Percentiles rank a stretch among this genome's conserved stretches.
phyloP scores from a whole-genome alignment of 1,140 invertebrate species.

The Leptestheria dahalacensis region DNA sequence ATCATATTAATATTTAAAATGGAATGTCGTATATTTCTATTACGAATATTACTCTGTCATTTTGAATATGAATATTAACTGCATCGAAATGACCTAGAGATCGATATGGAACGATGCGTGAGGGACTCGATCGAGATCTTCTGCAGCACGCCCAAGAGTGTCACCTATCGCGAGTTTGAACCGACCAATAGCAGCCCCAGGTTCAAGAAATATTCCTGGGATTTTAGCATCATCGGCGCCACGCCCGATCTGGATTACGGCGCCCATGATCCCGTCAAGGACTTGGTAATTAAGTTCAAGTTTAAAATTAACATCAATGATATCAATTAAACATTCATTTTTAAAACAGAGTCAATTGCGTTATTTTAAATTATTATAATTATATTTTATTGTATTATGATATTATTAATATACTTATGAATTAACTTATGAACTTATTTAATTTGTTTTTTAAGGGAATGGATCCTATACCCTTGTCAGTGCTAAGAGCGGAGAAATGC shows the following conservation, averaged over 20 bases:
- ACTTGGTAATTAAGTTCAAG: constrained; percentile 10
- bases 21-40: too few species aligned
- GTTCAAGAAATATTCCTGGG: constrained; percentile 1
- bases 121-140: constrained; percentile 76
- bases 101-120: constrained; percentile 86
- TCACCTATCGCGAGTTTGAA: constrained; percentile 66
- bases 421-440: constrained; percentile 10
- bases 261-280: background rate
- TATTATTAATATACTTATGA: constrained; percentile 16
- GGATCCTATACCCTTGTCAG: constrained; percentile 45
- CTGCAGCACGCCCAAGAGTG: constrained; percentile 68
- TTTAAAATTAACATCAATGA: background rate
- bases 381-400: constrained; percentile 15
- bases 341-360: background rate
- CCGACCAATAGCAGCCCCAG: constrained; percentile 20
- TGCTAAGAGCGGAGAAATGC: constrained; percentile 52
- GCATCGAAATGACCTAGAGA: too few species aligned
- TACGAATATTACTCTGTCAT: too few species aligned
- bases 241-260: constrained; percentile 9
- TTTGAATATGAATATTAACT: too few species aligned
- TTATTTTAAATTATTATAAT: constrained; percentile 10
- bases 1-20: too few species aligned
- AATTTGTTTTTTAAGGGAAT: constrained; percentile 42
- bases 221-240: constrained; percentile 10
- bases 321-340: background rate